Percentiles rank a stretch among this genome's conserved stretches.
phyloP scores from a whole-genome alignment of 2,888 invertebrate genomes.

The Syritta pipiens region DNA sequence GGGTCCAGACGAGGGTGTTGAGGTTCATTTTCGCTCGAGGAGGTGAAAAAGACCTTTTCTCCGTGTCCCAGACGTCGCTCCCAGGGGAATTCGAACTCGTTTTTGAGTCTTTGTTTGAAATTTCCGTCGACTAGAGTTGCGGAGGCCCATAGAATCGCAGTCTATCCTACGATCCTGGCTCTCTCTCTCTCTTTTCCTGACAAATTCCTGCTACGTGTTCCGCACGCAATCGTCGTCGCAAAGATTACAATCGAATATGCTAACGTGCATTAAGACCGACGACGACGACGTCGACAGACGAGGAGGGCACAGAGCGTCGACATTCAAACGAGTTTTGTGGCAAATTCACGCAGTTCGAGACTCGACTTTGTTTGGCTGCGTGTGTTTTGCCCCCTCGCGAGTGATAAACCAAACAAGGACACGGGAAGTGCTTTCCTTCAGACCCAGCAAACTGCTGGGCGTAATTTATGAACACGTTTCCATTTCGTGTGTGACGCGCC shows the following conservation, averaged over 20 bases:
- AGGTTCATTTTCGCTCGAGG: too few species aligned
- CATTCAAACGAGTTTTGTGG: constrained; percentile 41
- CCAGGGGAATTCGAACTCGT: too few species aligned
- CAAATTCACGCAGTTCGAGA: constrained; percentile 25
- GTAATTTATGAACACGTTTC: constrained; percentile 61
- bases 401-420: constrained; percentile 55
- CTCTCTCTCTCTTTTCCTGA: constrained; percentile 20
- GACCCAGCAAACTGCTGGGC: constrained; percentile 47
- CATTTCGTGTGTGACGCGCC: constrained; percentile 18
- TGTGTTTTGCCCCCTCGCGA: constrained; percentile 47
- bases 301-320: background rate
- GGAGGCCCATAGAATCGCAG: background rate
- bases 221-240: constrained; percentile 49
- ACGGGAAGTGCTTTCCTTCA: constrained; percentile 19
- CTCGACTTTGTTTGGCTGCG: constrained; percentile 18
- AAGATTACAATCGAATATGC: constrained; percentile 65
- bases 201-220: constrained; percentile 60
- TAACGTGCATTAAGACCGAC: constrained; percentile 58
- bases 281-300: too few species aligned
- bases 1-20: too few species aligned
- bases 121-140: too few species aligned
- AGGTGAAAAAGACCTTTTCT: too few species aligned
- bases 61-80: too few species aligned
- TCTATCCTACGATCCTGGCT: background rate
- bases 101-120: too few species aligned